phyloP scores from a whole-genome alignment of 2,888 invertebrate genomes.

The Lochmaea capreae region DNA sequence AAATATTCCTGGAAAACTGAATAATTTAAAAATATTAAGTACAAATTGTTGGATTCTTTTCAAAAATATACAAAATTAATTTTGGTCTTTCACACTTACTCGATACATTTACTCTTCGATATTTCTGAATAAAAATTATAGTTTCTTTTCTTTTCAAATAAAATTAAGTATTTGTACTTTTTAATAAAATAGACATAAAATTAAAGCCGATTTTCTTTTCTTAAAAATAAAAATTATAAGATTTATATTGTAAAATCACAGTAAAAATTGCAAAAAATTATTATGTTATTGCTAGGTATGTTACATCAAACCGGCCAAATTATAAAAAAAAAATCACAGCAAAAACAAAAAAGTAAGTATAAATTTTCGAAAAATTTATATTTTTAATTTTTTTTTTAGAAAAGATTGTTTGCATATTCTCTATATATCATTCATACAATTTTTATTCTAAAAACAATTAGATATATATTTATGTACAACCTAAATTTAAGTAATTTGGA shows the following conservation, averaged over 20 bases:
- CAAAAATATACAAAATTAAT: constrained; percentile 47
- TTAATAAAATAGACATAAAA: constrained; percentile 46
- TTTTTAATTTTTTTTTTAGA: constrained; percentile 50
- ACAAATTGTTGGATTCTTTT: constrained; percentile 39
- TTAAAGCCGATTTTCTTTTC: constrained; percentile 45
- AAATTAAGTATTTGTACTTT: constrained; percentile 54
- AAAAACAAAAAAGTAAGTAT: constrained; percentile 50
- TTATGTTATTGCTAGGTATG: constrained; percentile 58
- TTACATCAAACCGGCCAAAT: constrained; percentile 58
- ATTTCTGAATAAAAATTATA: constrained; percentile 43
- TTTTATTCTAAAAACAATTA: constrained; percentile 55
- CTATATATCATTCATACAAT: constrained; percentile 54
- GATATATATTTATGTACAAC: constrained; percentile 55
- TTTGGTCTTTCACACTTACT: constrained; percentile 46
- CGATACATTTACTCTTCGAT: constrained; percentile 44
- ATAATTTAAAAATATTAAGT: constrained; percentile 40
- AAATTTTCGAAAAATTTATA: constrained; percentile 47
- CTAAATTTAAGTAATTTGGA: constrained; percentile 50
- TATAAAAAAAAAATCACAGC: constrained; percentile 49
- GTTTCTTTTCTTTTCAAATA: constrained; percentile 41
- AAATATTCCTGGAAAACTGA: constrained; percentile 29
- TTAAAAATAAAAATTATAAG: constrained; percentile 50
- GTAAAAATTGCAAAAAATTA: constrained; percentile 56
- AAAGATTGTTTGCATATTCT: constrained; percentile 52
- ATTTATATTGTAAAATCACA: constrained; percentile 53